Base-by-base conservation (phyloP, 2,797 vertebrate genomes). In the Zalophus californianus region DNA sequence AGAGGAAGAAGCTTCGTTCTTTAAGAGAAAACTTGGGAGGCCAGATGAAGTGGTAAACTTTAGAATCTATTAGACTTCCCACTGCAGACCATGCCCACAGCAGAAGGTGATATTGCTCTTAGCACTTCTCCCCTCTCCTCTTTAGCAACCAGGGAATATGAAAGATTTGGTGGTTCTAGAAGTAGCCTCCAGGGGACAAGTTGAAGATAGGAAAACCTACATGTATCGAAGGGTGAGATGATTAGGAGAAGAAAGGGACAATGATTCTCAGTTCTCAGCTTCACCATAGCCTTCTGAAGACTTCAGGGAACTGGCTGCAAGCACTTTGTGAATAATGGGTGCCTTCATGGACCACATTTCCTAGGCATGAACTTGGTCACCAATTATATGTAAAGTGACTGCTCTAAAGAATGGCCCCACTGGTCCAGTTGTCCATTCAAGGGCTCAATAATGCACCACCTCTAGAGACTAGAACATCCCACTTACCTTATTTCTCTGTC, bases 11-110 rank as follows among this genome's bases (percentile, higher is more conserved):
- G 50, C 35, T 73, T 23, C 50, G 7, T 89, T 92, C 80, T 68
- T 94, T 84, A 97, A 58, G 21, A 87, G 68, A 87, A 92, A 94
- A 75, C 16, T 18, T 64, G 50, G 73, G 48, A 84, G 77, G 29
- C 12, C 72, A 95, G 60, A 84, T 56, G 32, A 95, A 95, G 86
- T 75, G 25, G 44, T 75, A 80, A 80, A 94, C 18, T 72, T 70
- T 88, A 96, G 48, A 96, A 88, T 35, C 35, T 41, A 85, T 32
- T 48, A 54, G 60, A 90, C 27, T 82, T 96, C 21, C 29, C 21
- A 58, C 9, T 29, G n/a, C 79, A 87, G 80, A 70, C 6, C 20
- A 79, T 35, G 41, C 11, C 48, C 13, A 78, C 21, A 60, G 68
- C 7, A 58, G 68, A 91, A 93, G 35, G 25, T 84, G 44, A 35